Conservation (phyloP, 2,888 invertebrate genomes). For the Napeogenes inachia region DNA sequence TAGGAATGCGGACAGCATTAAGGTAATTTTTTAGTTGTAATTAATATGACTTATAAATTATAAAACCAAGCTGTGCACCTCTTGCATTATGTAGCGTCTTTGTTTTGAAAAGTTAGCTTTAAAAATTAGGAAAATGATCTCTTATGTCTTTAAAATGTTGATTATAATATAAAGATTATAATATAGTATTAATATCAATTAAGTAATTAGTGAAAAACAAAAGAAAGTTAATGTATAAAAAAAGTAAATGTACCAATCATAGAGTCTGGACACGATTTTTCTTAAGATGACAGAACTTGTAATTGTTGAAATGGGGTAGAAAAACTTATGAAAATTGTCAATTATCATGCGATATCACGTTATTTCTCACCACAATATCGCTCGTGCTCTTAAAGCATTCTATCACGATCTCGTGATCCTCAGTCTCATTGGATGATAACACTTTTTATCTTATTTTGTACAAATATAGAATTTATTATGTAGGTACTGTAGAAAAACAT, state of each 20-base stretch:
- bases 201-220: not conserved
- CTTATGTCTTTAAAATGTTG: too few relatives aligned
- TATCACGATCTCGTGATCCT: too few relatives aligned
- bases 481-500: too few relatives aligned
- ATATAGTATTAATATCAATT: not conserved
- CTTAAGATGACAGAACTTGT: not conserved
- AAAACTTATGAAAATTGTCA: not conserved
- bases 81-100: not conserved
- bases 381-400: not conserved
- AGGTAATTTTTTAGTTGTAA: slow-evolving; percentile 48
- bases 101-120: not conserved
- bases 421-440: too few relatives aligned
- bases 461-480: too few relatives aligned
- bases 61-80: slow-evolving; percentile 9
- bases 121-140: not conserved
- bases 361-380: slow-evolving; percentile 1
- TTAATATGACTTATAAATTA: slow-evolving; percentile 6
- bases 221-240: not conserved
- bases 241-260: too few relatives aligned
- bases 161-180: not conserved
- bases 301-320: not conserved
- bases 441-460: too few relatives aligned
- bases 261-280: not conserved
- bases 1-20: slow-evolving; percentile 43
- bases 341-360: not conserved